phyloP scores from a whole-genome alignment of 2,888 invertebrate species.

The Prosopocoilus inquinatus region DNA sequence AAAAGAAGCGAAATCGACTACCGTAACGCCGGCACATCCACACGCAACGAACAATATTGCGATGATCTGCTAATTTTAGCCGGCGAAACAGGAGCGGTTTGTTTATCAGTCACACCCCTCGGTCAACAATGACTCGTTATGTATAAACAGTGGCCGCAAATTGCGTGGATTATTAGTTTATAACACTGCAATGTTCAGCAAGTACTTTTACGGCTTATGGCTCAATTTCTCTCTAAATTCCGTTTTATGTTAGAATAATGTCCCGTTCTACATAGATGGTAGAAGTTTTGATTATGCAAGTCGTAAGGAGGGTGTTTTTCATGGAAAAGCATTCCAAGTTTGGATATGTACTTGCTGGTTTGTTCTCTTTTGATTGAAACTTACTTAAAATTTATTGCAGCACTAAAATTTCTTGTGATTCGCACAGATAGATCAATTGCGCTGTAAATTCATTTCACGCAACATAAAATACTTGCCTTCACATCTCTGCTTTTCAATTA shows the following conservation, averaged over 20 bases:
- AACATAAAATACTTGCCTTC: no score
- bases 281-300: slow-evolving; percentile 6
- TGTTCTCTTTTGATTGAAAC: no score
- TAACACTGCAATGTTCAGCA: slow-evolving; percentile 17
- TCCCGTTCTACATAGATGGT: slow-evolving; percentile 18
- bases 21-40: slow-evolving; percentile 7
- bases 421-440: no score
- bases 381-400: no score
- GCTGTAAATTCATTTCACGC: no score
- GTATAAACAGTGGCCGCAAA: slow-evolving; percentile 30
- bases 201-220: slow-evolving; percentile 31
- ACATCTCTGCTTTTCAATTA: no score
- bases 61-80: slow-evolving; percentile 20
- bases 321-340: no score
- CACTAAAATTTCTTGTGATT: no score
- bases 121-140: slow-evolving; percentile 27
- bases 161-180: slow-evolving; percentile 32
- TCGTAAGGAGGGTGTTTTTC: neutral
- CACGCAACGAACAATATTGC: slow-evolving; percentile 19
- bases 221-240: slow-evolving; percentile 29
- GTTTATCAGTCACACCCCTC: slow-evolving; percentile 25
- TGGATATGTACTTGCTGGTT: no score
- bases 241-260: slow-evolving; percentile 31
- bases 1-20: slow-evolving; percentile 11
- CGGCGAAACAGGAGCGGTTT: slow-evolving; percentile 21